Evolutionary conservation across 2,113 vertebrate genomes (phyloP).

Genomic region (Craseonycteris thonglongyai): DNA sequence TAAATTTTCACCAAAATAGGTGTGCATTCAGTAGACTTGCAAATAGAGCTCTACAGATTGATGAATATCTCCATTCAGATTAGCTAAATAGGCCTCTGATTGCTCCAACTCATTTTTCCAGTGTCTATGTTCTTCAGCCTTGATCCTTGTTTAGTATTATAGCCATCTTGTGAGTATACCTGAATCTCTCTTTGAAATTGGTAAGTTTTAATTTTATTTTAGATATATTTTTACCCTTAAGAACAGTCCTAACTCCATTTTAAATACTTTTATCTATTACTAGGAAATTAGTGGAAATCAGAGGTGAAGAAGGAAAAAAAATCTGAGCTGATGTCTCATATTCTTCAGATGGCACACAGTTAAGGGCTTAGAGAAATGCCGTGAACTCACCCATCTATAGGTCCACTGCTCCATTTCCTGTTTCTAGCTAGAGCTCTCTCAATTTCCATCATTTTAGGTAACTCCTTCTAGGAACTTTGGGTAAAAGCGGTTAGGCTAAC

Average conservation of each 20-base stretch:
- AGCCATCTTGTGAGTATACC: not conserved
- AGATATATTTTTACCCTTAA: not conserved
- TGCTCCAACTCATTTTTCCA: not conserved
- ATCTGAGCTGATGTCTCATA: not conserved
- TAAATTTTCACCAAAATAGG: slow-evolving; percentile 35
- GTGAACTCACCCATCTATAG: not conserved
- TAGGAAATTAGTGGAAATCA: not conserved
- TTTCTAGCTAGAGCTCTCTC: not conserved
- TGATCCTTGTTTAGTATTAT: not conserved
- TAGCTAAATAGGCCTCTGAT: not conserved
- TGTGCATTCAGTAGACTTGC: not conserved
- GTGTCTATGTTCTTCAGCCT: not conserved
- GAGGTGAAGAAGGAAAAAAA: not conserved
- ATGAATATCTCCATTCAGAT: not conserved
- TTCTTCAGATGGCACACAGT: not conserved
- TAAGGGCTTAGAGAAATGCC: not conserved
- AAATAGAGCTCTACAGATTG: not conserved
- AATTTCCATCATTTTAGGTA: not conserved
- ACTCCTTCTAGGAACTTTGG: not conserved
- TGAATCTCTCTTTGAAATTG: not conserved
- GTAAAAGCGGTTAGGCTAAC: not conserved
- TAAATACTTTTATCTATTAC: not conserved
- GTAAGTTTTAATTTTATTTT: not conserved
- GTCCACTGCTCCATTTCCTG: not conserved
- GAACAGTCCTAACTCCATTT: not conserved